Conservation (phyloP, 2,797 vertebrate genomes). For the Hydrophis major region DNA sequence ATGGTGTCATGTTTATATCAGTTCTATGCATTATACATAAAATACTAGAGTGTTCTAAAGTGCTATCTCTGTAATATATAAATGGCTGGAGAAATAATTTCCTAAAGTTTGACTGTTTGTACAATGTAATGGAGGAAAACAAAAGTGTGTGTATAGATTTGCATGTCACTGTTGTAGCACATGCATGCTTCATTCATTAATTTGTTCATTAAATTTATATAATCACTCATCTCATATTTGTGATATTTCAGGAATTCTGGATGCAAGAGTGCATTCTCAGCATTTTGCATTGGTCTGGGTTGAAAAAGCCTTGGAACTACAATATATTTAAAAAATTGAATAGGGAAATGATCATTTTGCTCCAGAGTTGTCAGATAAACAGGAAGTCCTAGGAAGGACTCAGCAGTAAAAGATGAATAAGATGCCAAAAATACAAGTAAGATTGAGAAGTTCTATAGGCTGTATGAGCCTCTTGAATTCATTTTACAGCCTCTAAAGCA, state of each 20-base stretch:
- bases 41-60: background rate
- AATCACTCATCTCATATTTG: background rate
- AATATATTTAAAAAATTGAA: background rate
- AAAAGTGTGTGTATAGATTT: background rate
- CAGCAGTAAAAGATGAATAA: background rate
- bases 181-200: background rate
- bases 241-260: background rate
- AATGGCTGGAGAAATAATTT: background rate
- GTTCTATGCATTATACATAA: background rate
- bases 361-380: background rate
- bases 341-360: background rate
- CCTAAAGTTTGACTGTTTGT: background rate
- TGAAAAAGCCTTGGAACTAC: background rate
- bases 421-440: background rate
- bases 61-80: background rate
- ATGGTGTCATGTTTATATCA: background rate
- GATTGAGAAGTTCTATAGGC: background rate
- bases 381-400: background rate
- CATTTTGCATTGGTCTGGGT: background rate
- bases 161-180: background rate
- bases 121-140: background rate
- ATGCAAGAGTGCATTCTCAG: background rate
- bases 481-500: background rate
- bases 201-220: background rate
- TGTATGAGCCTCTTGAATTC: background rate